These are phyloP conservation scores for Chrysotoxum bicinctum DNA, from an alignment of 2,888 invertebrate species.

Conservation along the genomic window DNA sequence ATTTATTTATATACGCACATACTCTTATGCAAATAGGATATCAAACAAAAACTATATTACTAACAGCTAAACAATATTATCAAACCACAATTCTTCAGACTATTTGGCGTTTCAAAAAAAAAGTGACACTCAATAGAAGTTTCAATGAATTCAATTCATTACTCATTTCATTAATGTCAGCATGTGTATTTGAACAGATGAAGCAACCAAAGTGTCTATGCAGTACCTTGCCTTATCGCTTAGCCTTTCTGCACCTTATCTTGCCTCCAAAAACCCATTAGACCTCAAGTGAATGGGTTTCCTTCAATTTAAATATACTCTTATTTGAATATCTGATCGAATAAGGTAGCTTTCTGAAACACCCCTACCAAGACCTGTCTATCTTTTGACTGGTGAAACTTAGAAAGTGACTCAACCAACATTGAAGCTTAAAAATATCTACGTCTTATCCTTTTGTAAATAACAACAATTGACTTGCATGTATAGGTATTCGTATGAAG, in stretches of 20 bases:
- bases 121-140: background rate
- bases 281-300: constrained; percentile 39
- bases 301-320: constrained; percentile 30
- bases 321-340: background rate
- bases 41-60: background rate
- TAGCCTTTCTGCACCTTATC: constrained; percentile 29
- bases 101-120: background rate
- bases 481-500: background rate
- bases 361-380: constrained; percentile 32
- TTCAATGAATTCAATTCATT: constrained; percentile 55
- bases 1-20: background rate
- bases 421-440: background rate
- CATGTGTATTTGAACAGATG: constrained; percentile 69
- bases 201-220: constrained; percentile 37
- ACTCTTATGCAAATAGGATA: background rate
- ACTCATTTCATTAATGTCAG: constrained; percentile 33
- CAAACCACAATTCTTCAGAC: background rate
- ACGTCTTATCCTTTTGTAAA: constrained; percentile 12
- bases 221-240: constrained; percentile 13
- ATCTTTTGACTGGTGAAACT: background rate
- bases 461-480: background rate
- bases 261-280: constrained; percentile 3
- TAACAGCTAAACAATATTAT: background rate
- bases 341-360: background rate
- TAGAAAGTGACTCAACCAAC: constrained; percentile 24